These are phyloP conservation scores for Coregonus ussuriensis DNA, from an alignment of 2,797 vertebrate species.

Conservation along the genomic window DNA sequence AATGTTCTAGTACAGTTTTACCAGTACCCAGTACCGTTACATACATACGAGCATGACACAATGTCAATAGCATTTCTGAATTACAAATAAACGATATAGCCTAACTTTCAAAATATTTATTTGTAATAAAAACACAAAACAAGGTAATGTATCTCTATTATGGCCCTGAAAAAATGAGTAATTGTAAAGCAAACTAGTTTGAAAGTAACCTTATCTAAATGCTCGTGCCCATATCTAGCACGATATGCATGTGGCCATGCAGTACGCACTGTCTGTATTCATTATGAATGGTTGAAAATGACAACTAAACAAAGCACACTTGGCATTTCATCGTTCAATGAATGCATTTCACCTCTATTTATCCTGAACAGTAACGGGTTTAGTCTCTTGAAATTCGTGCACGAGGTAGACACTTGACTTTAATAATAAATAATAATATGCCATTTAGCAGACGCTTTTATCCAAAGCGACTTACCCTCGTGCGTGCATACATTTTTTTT, in stretches of 20 bases:
- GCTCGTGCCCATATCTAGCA: too few species aligned
- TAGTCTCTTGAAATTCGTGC: background rate
- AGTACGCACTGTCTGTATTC: background rate
- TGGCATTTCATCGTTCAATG: background rate
- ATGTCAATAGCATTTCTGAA: background rate
- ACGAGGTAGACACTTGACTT: background rate
- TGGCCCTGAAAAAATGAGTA: too few species aligned
- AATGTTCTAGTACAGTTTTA: background rate
- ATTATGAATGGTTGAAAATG: background rate
- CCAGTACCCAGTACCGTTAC: constrained; percentile 4
- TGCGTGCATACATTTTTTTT: too few species aligned
- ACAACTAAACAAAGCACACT: background rate
- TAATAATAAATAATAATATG: too few species aligned
- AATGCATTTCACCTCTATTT: background rate
- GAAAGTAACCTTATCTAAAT: too few species aligned
- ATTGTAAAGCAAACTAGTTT: too few species aligned
- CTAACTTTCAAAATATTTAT: too few species aligned
- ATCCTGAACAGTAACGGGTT: background rate
- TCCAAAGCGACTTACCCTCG: too few species aligned
- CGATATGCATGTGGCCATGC: background rate
- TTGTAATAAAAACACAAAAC: too few species aligned
- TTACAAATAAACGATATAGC: background rate
- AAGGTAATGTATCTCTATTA: too few species aligned
- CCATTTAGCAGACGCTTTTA: too few species aligned
- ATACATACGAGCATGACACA: background rate